These are phyloP conservation scores for Deroptyus accipitrinus DNA, from an alignment of 2,113 vertebrate genomes.

Conservation along the genomic window DNA sequence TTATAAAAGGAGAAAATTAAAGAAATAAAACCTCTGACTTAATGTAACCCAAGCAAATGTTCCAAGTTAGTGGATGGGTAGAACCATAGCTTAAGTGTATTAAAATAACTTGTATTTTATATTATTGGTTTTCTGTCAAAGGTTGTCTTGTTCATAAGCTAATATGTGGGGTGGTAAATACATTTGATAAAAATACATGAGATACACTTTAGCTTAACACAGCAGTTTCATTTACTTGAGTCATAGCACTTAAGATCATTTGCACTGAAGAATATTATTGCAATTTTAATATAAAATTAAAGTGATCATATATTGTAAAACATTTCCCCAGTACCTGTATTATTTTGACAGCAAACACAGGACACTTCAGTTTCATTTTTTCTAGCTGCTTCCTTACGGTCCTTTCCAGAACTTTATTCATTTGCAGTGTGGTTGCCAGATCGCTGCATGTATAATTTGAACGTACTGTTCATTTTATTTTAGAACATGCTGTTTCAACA, in stretches of 20 bases:
- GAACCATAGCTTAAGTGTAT: neutral
- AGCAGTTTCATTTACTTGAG: conserved; percentile 4
- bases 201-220: conserved; percentile 6
- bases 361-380: neutral
- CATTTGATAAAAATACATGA: conserved; percentile 9
- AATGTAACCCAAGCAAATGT: neutral
- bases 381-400: neutral
- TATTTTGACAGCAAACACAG: neutral
- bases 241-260: neutral
- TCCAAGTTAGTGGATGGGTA: neutral
- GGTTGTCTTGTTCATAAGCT: neutral
- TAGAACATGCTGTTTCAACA: conserved; percentile 55
- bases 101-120: neutral
- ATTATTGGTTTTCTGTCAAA: neutral
- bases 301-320: neutral
- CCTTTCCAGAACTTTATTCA: neutral
- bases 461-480: conserved; percentile 40
- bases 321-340: neutral
- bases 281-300: neutral
- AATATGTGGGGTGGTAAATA: neutral
- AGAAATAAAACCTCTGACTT: neutral
- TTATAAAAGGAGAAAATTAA: neutral
- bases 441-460: neutral
- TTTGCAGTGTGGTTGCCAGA: neutral
- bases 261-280: neutral